These are phyloP conservation scores for Aldabrachelys gigantea DNA, from an alignment of 2,113 vertebrate species.

Conservation along the genomic window DNA sequence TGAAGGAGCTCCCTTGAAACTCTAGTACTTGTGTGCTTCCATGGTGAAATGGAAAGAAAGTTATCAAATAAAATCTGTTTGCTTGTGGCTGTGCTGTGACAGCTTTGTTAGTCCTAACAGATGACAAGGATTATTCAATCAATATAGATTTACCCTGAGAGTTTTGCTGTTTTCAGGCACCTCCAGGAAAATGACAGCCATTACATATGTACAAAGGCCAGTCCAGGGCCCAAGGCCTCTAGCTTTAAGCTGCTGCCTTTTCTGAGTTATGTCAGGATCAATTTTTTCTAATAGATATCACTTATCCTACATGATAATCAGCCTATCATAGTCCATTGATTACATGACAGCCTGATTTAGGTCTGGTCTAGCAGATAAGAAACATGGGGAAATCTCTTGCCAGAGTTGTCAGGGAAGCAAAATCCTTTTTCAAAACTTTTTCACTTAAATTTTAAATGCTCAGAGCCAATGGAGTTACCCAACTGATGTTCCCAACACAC, in stretches of 20 bases:
- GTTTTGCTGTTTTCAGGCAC: conserved; percentile 73
- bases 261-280: conserved; percentile 78
- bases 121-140: conserved; percentile 88
- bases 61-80: conserved; percentile 85
- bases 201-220: conserved; percentile 78
- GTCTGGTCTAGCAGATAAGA: conserved; percentile 73
- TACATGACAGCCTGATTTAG: conserved; percentile 77
- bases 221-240: conserved; percentile 64
- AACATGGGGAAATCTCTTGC: conserved; percentile 60
- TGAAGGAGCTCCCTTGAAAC: conserved; percentile 67
- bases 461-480: not conserved
- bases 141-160: conserved; percentile 80
- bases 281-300: conserved; percentile 82
- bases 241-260: conserved; percentile 72
- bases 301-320: conserved; percentile 81
- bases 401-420: conserved; percentile 24
- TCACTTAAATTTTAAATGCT: not conserved
- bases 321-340: conserved; percentile 78
- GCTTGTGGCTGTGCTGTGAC: conserved; percentile 82
- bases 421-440: conserved; percentile 43
- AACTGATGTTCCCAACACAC: accelerated
- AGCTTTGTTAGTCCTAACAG: conserved; percentile 89
- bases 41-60: conserved; percentile 73
- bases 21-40: conserved; percentile 34
- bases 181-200: conserved; percentile 75